A percentile compares a stretch with the other conserved stretches of the same genome.
Conservation (phyloP, 2,113 vertebrate species). For the Gnathonemus longibarbis region DNA sequence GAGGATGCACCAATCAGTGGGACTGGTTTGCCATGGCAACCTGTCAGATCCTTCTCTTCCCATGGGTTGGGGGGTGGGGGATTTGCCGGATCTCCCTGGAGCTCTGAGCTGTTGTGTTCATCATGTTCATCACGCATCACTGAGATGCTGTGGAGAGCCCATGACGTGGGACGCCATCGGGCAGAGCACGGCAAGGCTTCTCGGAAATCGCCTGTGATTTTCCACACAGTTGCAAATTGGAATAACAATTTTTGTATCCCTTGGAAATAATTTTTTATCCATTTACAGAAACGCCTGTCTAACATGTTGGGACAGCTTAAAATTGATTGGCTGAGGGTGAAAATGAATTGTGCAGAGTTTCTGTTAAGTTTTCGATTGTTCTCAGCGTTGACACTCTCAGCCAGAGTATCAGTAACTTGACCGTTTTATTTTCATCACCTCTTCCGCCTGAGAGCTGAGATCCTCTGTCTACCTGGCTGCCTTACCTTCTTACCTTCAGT, state of each 20-base stretch:
- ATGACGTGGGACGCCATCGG: not conserved
- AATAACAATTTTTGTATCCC: not conserved
- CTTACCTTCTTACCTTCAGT: not conserved
- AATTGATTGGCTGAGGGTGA: not conserved
- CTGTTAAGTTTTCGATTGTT: not conserved
- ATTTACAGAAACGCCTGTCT: not conserved
- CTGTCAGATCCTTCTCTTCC: not conserved
- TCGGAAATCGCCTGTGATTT: not conserved
- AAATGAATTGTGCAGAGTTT: not conserved
- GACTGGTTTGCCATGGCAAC: slow-evolving; percentile 7
- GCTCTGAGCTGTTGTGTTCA: not conserved
- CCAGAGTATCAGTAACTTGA: not conserved
- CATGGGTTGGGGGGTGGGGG: not conserved
- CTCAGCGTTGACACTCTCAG: not conserved
- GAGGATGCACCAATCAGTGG: slow-evolving; percentile 6
- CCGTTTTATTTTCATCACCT: not conserved
- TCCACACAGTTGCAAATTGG: not conserved
- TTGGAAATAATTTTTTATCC: not conserved
- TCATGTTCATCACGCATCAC: not conserved
- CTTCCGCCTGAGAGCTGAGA: not conserved
- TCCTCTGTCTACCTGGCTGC: not conserved
- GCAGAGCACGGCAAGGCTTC: not conserved
- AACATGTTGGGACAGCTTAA: not conserved
- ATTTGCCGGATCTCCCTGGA: not conserved
- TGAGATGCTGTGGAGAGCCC: not conserved